phyloP scores from a whole-genome alignment of 2,888 invertebrate species.

The Leuctra nigra region DNA sequence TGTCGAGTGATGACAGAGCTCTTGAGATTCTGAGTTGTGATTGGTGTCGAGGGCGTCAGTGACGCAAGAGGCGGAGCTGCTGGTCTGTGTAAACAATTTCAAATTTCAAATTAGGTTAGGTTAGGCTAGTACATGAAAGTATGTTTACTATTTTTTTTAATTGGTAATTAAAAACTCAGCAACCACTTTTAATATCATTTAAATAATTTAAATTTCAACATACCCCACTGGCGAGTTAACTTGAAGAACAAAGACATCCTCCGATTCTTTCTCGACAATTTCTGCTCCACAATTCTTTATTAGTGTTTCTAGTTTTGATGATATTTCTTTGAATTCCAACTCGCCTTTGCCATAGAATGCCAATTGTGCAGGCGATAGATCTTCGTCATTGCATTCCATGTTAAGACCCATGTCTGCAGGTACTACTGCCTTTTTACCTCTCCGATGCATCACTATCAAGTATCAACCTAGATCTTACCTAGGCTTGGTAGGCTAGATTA shows the following conservation, averaged over 20 bases:
- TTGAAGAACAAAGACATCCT: conserved; percentile 21
- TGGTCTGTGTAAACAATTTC: too few relatives aligned
- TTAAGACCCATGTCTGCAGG: conserved; percentile 39
- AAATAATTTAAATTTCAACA: background rate
- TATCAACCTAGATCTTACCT: too few relatives aligned
- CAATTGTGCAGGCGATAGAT: conserved; percentile 57
- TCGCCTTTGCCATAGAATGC: conserved; percentile 55
- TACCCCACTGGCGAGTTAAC: background rate
- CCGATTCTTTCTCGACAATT: conserved; percentile 20
- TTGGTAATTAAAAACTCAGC: too few relatives aligned
- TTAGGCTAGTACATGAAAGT: too few relatives aligned
- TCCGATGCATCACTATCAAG: conserved; percentile 25
- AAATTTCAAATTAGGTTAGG: too few relatives aligned
- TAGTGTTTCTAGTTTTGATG: conserved; percentile 52
- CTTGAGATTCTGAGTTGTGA: too few relatives aligned
- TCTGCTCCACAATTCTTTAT: conserved; percentile 39
- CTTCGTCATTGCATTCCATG: conserved; percentile 67
- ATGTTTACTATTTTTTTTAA: too few relatives aligned
- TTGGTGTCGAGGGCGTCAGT: too few relatives aligned
- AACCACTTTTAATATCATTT: background rate
- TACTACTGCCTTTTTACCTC: conserved; percentile 13
- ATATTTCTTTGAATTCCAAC: conserved; percentile 59
- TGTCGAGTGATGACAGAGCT: too few relatives aligned
- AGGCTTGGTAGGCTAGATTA: too few relatives aligned
- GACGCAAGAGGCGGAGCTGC: too few relatives aligned